Conservation (phyloP, 2,888 invertebrate species). For the Polydrusus tereticollis region DNA sequence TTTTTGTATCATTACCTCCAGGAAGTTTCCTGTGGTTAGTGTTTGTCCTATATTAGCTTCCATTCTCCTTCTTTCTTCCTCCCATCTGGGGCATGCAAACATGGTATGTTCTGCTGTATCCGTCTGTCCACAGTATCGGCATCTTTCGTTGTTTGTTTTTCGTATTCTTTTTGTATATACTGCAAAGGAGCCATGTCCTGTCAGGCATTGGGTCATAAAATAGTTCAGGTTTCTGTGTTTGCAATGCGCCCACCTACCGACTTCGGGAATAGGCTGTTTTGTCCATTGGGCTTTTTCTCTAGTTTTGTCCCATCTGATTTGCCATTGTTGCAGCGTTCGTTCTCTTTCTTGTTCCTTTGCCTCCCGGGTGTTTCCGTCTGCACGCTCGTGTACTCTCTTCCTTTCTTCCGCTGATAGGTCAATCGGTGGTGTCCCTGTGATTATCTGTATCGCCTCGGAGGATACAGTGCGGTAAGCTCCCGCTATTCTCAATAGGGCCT, state of each 20-base stretch:
- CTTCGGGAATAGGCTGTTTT: constrained; percentile 1
- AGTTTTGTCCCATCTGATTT: constrained; percentile 1
- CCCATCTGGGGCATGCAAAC: too few species aligned
- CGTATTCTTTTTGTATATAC: neutral
- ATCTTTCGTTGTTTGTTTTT: neutral
- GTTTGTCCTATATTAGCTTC: too few species aligned
- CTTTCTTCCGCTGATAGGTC: constrained; percentile 14
- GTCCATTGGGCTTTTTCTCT: constrained; percentile 8
- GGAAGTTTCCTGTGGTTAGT: too few species aligned
- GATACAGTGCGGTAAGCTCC: constrained; percentile 42
- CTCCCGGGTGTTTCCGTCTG: neutral
- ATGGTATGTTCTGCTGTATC: constrained; percentile 12
- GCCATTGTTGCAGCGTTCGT: constrained; percentile 12
- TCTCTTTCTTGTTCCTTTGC: neutral
- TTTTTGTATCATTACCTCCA: too few species aligned
- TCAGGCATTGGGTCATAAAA: constrained; percentile 6
- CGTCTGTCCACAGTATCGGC: neutral
- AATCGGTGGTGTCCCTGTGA: constrained; percentile 38
- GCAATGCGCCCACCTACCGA: constrained; percentile 3
- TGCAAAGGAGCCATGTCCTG: constrained; percentile 22
- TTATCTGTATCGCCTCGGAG: constrained; percentile 32
- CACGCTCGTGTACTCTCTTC: neutral
- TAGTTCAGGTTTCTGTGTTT: constrained; percentile 11
- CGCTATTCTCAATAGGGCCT: constrained; percentile 7
- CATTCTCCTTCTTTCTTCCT: too few species aligned